Evolutionary conservation across 2,113 vertebrate species (phyloP).

Genomic region (Maccullochella peelii): DNA sequence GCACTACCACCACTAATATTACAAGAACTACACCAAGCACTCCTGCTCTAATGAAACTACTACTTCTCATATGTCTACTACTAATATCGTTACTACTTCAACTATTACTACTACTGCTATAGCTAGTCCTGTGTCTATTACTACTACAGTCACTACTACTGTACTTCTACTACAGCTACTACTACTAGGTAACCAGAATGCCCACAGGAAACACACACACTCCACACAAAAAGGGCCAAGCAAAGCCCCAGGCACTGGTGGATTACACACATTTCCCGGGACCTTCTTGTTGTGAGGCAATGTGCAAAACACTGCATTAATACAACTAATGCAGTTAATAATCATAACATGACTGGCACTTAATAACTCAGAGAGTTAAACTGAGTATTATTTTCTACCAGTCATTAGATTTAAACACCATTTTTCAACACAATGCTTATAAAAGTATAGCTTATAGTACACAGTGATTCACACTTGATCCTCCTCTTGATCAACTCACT

Average conservation of each 20-base stretch:
- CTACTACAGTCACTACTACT: background rate
- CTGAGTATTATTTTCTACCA: background rate
- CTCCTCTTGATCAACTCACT: slow-evolving; percentile 33
- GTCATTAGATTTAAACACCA: background rate
- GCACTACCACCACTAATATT: background rate
- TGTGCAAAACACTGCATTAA: background rate
- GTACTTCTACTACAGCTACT: too few relatives aligned
- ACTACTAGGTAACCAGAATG: background rate
- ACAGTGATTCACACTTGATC: slow-evolving; percentile 19
- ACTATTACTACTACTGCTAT: background rate
- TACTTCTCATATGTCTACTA: background rate
- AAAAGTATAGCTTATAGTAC: slow-evolving; percentile 19
- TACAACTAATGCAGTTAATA: background rate
- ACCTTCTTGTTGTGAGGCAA: background rate
- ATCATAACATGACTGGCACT: background rate
- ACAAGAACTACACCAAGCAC: background rate
- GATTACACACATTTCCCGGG: background rate
- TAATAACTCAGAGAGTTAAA: background rate
- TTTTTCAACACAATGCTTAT: background rate
- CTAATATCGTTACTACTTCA: background rate
- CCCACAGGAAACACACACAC: background rate
- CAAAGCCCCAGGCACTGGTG: background rate
- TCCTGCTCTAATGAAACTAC: background rate
- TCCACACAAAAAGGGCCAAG: background rate
- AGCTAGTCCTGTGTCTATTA: background rate